Conservation (phyloP, 1,140 invertebrate genomes). For the Chlorops oryzae region DNA sequence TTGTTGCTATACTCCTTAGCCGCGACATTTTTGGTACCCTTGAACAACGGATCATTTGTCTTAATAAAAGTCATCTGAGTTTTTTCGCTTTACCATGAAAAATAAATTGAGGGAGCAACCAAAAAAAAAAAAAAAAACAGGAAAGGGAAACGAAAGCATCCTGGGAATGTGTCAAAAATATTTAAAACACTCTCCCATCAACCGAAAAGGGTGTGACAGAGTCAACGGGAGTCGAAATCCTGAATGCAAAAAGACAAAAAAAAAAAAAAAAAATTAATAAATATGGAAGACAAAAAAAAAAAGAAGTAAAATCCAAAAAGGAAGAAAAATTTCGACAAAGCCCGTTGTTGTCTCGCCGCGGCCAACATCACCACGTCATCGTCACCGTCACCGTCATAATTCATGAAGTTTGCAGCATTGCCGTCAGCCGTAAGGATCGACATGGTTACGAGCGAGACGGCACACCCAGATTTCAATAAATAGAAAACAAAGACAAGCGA, state of each 20-base stretch:
- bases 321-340: too few species aligned
- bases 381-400: constrained; percentile 13
- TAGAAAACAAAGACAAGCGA: too few species aligned
- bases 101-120: too few species aligned
- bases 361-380: too few species aligned
- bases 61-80: constrained; percentile 14
- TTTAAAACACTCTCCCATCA: constrained; percentile 11
- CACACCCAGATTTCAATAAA: too few species aligned
- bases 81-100: neutral
- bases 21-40: too few species aligned
- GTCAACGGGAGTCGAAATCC: constrained; percentile 10
- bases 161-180: constrained; percentile 13
- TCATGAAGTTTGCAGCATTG: constrained; percentile 11
- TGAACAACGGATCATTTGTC: constrained; percentile 18
- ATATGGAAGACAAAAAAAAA: constrained; percentile 1
- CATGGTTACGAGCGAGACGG: too few species aligned
- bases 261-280: neutral
- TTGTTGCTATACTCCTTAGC: too few species aligned
- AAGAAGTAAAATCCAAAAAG: too few species aligned
- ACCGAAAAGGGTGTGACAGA: constrained; percentile 18
- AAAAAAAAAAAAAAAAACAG: constrained; percentile 1
- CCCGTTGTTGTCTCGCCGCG: too few species aligned
- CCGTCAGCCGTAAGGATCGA: too few species aligned
- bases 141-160: too few species aligned
- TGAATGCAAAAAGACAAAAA: neutral